Conservation (phyloP, 1,140 invertebrate genomes). For the Nasonia vitripennis region DNA sequence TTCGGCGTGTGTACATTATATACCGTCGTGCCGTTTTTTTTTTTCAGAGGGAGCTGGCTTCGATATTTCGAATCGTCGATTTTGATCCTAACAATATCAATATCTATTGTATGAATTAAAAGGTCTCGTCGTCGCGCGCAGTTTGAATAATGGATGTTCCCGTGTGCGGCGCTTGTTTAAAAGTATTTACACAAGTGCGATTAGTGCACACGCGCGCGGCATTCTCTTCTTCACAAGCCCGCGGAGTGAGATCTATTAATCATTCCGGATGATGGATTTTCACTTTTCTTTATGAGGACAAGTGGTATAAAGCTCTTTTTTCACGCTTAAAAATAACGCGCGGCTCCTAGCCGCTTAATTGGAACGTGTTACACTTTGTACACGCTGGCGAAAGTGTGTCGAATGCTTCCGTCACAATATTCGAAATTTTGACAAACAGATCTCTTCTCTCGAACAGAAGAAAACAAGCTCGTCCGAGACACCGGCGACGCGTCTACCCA, state of each 20-base stretch:
- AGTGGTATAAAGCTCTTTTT: slow-evolving; percentile 32
- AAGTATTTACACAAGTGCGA: slow-evolving; percentile 35
- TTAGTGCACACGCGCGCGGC: slow-evolving; percentile 3
- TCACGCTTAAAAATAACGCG: slow-evolving; percentile 7
- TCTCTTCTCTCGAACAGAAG: neutral
- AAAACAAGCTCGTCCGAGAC: neutral
- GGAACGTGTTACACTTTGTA: neutral
- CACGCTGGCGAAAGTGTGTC: neutral
- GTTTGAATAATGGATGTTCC: slow-evolving; percentile 23
- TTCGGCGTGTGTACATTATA: neutral
- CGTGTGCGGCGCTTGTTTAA: slow-evolving; percentile 19
- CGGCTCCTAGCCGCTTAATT: neutral
- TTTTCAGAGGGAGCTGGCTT: neutral
- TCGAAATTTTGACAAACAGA: too few relatives aligned
- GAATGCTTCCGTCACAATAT: too few relatives aligned
- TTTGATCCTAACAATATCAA: too few relatives aligned
- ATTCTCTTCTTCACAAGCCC: slow-evolving; percentile 18
- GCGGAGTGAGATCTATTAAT: slow-evolving; percentile 32
- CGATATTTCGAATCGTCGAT: neutral
- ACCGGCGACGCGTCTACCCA: neutral
- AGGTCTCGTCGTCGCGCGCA: too few relatives aligned
- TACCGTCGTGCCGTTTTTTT: neutral
- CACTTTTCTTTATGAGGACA: slow-evolving; percentile 40
- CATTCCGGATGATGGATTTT: slow-evolving; percentile 44
- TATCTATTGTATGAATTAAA: neutral